phyloP scores from a whole-genome alignment of 2,113 vertebrate genomes.

The Alouatta palliata region DNA sequence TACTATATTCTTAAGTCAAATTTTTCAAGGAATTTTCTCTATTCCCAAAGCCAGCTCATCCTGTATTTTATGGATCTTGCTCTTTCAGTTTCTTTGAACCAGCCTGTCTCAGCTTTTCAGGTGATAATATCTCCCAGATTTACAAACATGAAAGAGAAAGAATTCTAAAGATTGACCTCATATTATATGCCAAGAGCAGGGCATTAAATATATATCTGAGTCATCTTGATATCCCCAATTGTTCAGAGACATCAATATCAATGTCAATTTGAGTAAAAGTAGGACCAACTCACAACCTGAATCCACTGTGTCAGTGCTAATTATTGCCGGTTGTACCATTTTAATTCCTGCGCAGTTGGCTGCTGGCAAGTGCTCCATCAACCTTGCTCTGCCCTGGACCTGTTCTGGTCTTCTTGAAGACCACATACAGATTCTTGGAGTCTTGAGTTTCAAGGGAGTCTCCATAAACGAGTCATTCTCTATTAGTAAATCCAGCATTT shows the following conservation, averaged over 20 bases:
- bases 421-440: not conserved
- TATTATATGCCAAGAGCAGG: not conserved
- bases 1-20: not conserved
- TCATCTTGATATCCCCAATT: conserved; percentile 8
- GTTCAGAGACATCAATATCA: not conserved
- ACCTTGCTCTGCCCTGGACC: not conserved
- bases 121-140: not conserved
- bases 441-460: not conserved
- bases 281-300: not conserved
- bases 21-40: not conserved
- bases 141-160: not conserved
- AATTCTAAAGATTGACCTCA: not conserved
- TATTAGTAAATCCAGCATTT: conserved; percentile 19
- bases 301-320: conserved; percentile 35
- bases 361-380: not conserved
- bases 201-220: not conserved
- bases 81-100: not conserved
- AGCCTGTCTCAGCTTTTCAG: not conserved
- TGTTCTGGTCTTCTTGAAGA: not conserved
- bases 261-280: conserved; percentile 6
- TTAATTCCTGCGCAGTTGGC: not conserved
- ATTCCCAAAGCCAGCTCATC: not conserved
- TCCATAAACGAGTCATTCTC: conserved; percentile 49
- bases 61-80: not conserved
- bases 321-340: not conserved